phyloP scores from a whole-genome alignment of 2,113 vertebrate genomes.

The Entelurus aequoreus region DNA sequence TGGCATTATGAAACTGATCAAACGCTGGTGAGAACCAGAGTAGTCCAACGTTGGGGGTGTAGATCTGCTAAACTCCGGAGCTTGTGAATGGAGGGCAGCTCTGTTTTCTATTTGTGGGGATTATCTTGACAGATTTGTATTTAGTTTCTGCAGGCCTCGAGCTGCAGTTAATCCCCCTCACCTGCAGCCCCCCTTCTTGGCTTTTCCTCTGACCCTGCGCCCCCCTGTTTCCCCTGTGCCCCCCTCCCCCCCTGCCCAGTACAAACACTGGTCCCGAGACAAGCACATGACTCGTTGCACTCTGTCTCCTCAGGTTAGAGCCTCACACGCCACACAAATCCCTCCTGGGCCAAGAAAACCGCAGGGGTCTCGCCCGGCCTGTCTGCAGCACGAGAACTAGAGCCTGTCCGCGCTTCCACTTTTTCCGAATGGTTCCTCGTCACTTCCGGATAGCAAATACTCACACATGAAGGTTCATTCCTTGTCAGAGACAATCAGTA shows the following conservation, averaged over 20 bases:
- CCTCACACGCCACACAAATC: slow-evolving; percentile 71
- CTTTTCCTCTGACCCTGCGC: slow-evolving; percentile 66
- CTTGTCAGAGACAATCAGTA: slow-evolving; percentile 72
- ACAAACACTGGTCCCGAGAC: slow-evolving; percentile 74
- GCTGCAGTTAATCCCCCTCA: slow-evolving; percentile 78
- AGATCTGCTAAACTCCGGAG: slow-evolving; percentile 61
- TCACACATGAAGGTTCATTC: slow-evolving; percentile 70
- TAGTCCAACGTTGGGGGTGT: slow-evolving; percentile 43
- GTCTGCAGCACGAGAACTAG: slow-evolving; percentile 52
- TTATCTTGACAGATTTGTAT: slow-evolving; percentile 79
- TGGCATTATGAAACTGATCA: slow-evolving; percentile 44
- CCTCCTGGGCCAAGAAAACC: slow-evolving; percentile 61
- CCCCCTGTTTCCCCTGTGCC: slow-evolving; percentile 24
- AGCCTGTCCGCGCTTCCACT: slow-evolving; percentile 60
- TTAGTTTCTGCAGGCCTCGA: slow-evolving; percentile 77
- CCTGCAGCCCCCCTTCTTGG: slow-evolving; percentile 61
- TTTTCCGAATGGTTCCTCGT: slow-evolving; percentile 59
- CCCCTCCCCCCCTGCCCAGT: slow-evolving; percentile 48
- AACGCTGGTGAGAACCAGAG: slow-evolving; percentile 71
- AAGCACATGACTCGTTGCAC: slow-evolving; percentile 73
- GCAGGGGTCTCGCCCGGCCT: slow-evolving; percentile 55
- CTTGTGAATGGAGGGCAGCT: slow-evolving; percentile 65
- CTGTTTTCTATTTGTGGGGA: slow-evolving; percentile 79
- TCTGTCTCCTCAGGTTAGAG: slow-evolving; percentile 72
- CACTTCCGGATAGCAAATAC: slow-evolving; percentile 75